Evolutionary conservation across 1,140 invertebrate genomes (phyloP).

Genomic region (Drosophila ercepeae): DNA sequence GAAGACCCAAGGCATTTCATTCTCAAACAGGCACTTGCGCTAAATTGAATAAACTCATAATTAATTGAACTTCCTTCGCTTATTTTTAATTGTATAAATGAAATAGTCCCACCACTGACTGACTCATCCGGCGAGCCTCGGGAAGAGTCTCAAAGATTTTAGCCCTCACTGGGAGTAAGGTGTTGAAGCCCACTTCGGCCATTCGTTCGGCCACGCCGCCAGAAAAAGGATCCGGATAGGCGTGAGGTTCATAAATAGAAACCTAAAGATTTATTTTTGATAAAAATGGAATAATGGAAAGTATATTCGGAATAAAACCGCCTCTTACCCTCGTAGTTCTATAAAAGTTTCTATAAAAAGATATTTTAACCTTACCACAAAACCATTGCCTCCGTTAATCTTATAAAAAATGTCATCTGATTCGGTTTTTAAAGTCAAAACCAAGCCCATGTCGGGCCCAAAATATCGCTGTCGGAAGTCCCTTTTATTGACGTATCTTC

Average conservation of each 20-base stretch:
- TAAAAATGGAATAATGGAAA: too few species aligned
- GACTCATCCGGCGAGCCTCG: conserved; percentile 55
- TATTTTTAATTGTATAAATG: not conserved
- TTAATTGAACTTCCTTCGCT: too few species aligned
- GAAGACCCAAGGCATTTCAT: conserved; percentile 83
- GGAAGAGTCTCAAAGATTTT: conserved; percentile 63
- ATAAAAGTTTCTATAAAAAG: too few species aligned
- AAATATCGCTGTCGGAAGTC: conserved; percentile 48
- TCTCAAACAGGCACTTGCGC: conserved; percentile 76
- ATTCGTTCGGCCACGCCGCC: conserved; percentile 59
- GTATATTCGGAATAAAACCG: too few species aligned
- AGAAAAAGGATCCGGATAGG: conserved; percentile 63
- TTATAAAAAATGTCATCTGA: conserved; percentile 78
- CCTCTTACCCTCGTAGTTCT: too few species aligned
- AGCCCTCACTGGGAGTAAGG: conserved; percentile 49
- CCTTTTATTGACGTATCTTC: conserved; percentile 47
- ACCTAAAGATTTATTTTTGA: conserved; percentile 34
- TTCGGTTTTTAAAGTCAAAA: conserved; percentile 76
- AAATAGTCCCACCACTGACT: conserved; percentile 42
- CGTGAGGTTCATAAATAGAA: conserved; percentile 46
- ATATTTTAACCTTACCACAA: conserved; percentile 81
- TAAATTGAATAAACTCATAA: conserved; percentile 10
- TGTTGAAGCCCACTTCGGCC: conserved; percentile 38
- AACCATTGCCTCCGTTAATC: conserved; percentile 63
- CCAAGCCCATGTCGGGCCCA: conserved; percentile 78